Evolutionary conservation across 2,113 vertebrate species (phyloP), one percentile per base, ranked within the genome.

Genomic region (Zootoca vivipara): DNA sequence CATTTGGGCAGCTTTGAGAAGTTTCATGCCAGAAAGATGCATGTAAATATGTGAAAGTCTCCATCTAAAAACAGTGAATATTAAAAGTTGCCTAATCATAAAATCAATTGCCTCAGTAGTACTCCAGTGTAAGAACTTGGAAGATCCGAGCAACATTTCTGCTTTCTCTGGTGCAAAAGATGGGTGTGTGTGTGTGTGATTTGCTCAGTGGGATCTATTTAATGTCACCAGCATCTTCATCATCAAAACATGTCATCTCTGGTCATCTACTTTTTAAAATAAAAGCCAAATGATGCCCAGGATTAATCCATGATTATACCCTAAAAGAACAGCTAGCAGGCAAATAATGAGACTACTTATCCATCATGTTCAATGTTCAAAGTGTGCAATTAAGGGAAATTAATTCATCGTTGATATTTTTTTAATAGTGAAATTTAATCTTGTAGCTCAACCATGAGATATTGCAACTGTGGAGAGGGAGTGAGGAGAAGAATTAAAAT

Each of bases 341-440:
- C 33, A 85, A 2, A 13, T 1, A 2, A n/a, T 9, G 9, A 22
- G 28, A 33, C 86, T 78, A 8, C 83, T 74, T 65, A 88, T 75
- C 6, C 79, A 0, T 6, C 33, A 3, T 1, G 3, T 3, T 52
- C 62, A 0, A 12, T 2, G 30, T 82, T 82, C 70, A 28, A 24
- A 87, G 85, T 78, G n/a, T 86, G 52, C 89, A 52, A n/a, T 30
- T 38, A 88, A 85, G 85, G 38, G 13, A 77, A 89, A 83, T 89
- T 89, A 79, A 85, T 80, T 85, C 65, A 79, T 64, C 38, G 15
- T 46, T 80, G 46, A 77, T 65, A 42, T 89, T 42, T 85, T 8
- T 0, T 7, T 42, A 82, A 82, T 82, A 18, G 24, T 38, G 85
- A 90, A 74, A 33, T 75, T 67, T 26, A 46, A 85, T 58, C 42